Percentiles rank a stretch among this genome's conserved stretches.
Evolutionary conservation across 1,140 invertebrate genomes (phyloP).

Genomic region (Acromyrmex echinatior): DNA sequence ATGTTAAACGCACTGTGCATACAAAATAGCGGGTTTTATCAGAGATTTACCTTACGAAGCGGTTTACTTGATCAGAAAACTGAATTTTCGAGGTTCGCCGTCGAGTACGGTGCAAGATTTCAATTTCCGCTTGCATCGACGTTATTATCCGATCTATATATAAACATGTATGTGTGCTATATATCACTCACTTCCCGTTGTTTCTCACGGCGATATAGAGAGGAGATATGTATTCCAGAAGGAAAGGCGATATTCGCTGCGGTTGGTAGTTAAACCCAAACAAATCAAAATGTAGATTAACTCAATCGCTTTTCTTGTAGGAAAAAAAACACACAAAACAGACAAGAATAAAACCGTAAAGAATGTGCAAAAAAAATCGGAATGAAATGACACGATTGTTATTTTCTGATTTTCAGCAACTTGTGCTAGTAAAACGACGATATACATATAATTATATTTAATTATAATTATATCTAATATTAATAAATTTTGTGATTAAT

Average conservation of each 20-base stretch:
- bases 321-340: neutral
- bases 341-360: neutral
- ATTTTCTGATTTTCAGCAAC: neutral
- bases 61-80: slow-evolving; percentile 58
- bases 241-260: slow-evolving; percentile 9
- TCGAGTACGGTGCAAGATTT: slow-evolving; percentile 49
- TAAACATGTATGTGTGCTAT: slow-evolving; percentile 38
- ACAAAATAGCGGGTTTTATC: slow-evolving; percentile 8
- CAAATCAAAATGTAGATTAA: slow-evolving; percentile 26
- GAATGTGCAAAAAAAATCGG: neutral
- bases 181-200: slow-evolving; percentile 42
- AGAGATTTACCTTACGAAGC: slow-evolving; percentile 50
- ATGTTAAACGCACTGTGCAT: slow-evolving; percentile 25
- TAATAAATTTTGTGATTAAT: neutral
- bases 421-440: neutral
- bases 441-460: neutral
- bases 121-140: slow-evolving; percentile 58
- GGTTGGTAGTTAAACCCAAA: neutral
- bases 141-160: slow-evolving; percentile 52
- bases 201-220: slow-evolving; percentile 22
- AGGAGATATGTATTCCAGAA: neutral
- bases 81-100: slow-evolving; percentile 52
- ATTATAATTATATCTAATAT: neutral
- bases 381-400: neutral
- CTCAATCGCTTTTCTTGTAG: neutral